Percentiles rank a stretch among this genome's conserved stretches.
These are phyloP conservation scores for Phyllostomus hastatus DNA, from an alignment of 2,113 vertebrate species.

Conservation along the genomic window DNA sequence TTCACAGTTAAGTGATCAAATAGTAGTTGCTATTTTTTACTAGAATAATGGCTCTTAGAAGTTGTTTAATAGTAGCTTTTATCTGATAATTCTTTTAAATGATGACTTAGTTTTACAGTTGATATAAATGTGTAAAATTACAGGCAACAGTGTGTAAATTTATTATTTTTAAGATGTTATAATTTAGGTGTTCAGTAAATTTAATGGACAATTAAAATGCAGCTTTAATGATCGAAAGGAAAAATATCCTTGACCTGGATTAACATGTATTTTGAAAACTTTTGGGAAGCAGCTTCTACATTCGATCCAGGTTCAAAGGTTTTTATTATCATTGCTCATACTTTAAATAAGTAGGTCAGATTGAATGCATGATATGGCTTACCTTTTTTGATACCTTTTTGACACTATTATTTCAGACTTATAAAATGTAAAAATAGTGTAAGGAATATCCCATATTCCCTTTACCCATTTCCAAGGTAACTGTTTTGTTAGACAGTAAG, in stretches of 20 bases:
- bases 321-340: background rate
- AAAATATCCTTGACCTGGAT: background rate
- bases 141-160: background rate
- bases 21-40: background rate
- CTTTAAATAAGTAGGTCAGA: background rate
- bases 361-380: background rate
- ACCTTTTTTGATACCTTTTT: background rate
- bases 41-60: background rate
- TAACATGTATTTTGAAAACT: background rate
- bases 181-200: constrained; percentile 27
- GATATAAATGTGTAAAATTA: background rate
- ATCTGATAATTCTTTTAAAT: constrained; percentile 20
- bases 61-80: constrained; percentile 19
- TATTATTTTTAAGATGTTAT: background rate
- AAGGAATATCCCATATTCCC: background rate
- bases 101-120: background rate
- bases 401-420: background rate
- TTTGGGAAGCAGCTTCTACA: background rate
- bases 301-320: background rate
- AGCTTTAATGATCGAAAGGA: background rate
- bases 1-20: background rate
- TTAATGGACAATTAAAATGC: background rate
- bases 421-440: background rate
- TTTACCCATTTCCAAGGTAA: background rate
- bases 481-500: background rate